Conservation (phyloP, 2,113 vertebrate species). For the Mormyrus lacerda region DNA sequence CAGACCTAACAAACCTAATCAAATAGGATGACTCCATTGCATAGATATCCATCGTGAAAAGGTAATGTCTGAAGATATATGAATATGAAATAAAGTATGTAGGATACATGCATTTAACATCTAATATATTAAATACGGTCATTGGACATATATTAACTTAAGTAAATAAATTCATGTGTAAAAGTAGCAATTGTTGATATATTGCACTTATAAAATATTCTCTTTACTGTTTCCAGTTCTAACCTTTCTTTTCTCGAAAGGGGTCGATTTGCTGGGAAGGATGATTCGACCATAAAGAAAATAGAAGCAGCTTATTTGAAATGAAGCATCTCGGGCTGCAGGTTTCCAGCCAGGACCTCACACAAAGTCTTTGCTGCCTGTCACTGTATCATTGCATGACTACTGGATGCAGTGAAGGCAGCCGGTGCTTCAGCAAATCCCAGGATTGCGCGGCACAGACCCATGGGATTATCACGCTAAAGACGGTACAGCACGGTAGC, state of each 20-base stretch:
- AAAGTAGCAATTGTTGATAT: constrained; percentile 13
- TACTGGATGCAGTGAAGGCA: not conserved
- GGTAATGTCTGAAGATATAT: constrained; percentile 4
- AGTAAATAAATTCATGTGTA: not conserved
- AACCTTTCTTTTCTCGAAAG: not conserved
- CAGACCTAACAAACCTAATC: constrained; percentile 8
- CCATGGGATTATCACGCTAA: not conserved
- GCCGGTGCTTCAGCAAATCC: not conserved
- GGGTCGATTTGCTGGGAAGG: not conserved
- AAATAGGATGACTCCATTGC: constrained; percentile 7
- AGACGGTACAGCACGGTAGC: not conserved
- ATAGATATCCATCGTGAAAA: constrained; percentile 18
- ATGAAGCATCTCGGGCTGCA: not conserved
- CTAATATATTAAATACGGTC: not conserved
- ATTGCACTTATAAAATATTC: constrained; percentile 11
- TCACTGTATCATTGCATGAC: not conserved
- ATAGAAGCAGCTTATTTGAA: not conserved
- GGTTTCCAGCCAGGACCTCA: not conserved
- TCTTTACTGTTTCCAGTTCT: not conserved
- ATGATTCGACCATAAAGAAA: not conserved
- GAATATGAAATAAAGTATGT: not conserved
- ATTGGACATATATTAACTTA: not conserved
- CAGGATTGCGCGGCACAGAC: not conserved
- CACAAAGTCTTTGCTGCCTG: not conserved
- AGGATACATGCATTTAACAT: not conserved